Percentiles rank a stretch among this genome's conserved stretches.
These are phyloP conservation scores for Excalfactoria chinensis DNA, from an alignment of 2,113 vertebrate genomes.

Conservation along the genomic window DNA sequence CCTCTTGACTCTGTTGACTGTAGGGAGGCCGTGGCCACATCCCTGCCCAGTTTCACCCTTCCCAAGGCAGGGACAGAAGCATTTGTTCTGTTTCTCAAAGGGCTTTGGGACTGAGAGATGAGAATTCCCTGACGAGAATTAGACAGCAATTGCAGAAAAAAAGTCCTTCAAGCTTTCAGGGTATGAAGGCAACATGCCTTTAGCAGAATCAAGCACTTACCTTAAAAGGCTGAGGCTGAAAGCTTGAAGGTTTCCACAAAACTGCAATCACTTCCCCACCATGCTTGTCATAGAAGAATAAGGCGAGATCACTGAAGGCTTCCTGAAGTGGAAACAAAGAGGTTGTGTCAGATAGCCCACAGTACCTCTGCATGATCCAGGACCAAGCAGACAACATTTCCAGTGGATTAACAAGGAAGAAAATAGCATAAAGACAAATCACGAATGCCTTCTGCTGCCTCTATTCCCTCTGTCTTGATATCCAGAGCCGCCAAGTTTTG, in stretches of 20 bases:
- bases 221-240: constrained; percentile 89
- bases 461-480: not conserved
- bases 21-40: not conserved
- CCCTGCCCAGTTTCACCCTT: not conserved
- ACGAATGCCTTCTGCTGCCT: not conserved
- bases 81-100: not conserved
- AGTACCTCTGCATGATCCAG: not conserved
- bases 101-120: not conserved
- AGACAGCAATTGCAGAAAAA: not conserved
- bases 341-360: not conserved
- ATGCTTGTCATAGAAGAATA: constrained; percentile 93
- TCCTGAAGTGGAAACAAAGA: constrained; percentile 76
- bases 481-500: not conserved
- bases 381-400: not conserved
- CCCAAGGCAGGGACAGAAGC: not conserved
- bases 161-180: not conserved
- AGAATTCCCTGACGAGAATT: not conserved
- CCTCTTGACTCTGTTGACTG: not conserved
- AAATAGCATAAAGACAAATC: not conserved
- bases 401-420: not conserved
- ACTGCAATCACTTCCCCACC: constrained; percentile 92
- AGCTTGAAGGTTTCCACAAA: constrained; percentile 93
- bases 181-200: not conserved
- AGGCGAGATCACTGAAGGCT: constrained; percentile 87
- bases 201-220: constrained; percentile 64